Evolutionary conservation across 2,797 vertebrate species (phyloP).

Genomic region (Helostoma temminkii): DNA sequence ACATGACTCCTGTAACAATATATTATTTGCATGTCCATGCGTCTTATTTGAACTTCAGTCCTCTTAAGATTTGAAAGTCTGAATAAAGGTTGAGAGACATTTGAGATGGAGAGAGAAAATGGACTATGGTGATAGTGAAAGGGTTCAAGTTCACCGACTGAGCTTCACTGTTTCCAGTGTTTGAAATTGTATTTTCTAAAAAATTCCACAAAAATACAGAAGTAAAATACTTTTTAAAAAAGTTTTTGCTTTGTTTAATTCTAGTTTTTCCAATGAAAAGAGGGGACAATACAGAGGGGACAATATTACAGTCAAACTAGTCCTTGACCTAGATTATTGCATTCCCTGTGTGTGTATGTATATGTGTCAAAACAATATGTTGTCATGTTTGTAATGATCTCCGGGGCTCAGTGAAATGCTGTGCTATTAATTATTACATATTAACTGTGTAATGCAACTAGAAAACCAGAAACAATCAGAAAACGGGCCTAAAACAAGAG

Average conservation of each 20-base stretch:
- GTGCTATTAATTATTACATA: conserved; percentile 57
- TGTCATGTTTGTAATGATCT: conserved; percentile 51
- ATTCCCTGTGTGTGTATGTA: conserved; percentile 13
- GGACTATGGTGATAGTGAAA: background rate
- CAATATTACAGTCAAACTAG: too few species aligned
- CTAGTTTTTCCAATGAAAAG: conserved; percentile 35
- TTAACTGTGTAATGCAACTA: conserved; percentile 37
- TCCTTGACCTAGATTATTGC: conserved; percentile 68
- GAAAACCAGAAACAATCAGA: conserved; percentile 8
- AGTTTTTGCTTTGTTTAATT: conserved; percentile 17
- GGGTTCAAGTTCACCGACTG: background rate
- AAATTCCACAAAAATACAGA: background rate
- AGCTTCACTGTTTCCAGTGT: conserved; percentile 1
- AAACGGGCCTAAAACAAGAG: conserved; percentile 29
- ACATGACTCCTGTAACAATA: background rate
- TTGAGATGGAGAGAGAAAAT: background rate
- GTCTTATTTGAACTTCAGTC: background rate
- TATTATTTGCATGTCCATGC: background rate
- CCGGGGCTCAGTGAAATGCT: conserved; percentile 40
- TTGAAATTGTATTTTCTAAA: background rate
- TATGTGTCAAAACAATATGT: conserved; percentile 42
- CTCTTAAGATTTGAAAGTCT: background rate
- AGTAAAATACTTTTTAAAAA: background rate
- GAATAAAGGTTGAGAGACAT: too few species aligned
- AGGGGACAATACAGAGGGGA: conserved; percentile 45